phyloP scores from a whole-genome alignment of 2,888 invertebrate genomes.

The Caenorhabditis sp. region DNA sequence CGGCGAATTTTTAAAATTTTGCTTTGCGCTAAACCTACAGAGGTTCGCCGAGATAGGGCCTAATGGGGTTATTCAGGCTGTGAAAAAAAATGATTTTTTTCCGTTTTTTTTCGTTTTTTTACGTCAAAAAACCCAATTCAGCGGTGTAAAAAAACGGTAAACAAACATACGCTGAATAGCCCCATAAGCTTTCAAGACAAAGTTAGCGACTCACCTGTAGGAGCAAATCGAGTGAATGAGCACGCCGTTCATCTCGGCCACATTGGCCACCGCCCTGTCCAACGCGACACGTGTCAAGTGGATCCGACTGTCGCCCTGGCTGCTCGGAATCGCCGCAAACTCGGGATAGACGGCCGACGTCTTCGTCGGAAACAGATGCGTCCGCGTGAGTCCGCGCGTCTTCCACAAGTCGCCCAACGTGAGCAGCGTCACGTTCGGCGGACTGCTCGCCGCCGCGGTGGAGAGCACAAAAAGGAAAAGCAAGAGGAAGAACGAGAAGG shows the following conservation, averaged over 20 bases:
- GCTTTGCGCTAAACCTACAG: no score
- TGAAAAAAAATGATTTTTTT: no score
- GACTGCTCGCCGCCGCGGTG: neutral
- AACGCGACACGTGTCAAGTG: conserved; percentile 42
- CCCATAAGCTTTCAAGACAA: no score
- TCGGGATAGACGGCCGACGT: conserved; percentile 53
- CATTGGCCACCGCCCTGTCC: conserved; percentile 24
- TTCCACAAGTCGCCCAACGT: conserved; percentile 50
- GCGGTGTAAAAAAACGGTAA: no score
- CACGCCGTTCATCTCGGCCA: conserved; percentile 31
- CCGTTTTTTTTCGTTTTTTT: no score
- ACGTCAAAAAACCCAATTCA: no score
- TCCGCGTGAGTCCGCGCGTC: conserved; percentile 15
- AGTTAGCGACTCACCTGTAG: conserved; percentile 46
- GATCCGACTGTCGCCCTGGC: conserved; percentile 34
- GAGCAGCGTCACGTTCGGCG: conserved; percentile 31
- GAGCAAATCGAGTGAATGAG: conserved; percentile 56
- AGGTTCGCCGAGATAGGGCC: no score
- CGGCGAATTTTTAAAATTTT: no score
- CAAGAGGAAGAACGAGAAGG: conserved; percentile 21
- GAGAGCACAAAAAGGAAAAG: neutral
- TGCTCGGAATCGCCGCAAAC: conserved; percentile 49
- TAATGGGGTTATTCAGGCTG: no score
- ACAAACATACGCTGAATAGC: no score
- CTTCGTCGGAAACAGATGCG: conserved; percentile 51